A percentile compares a stretch with the other conserved stretches of the same genome.
phyloP scores from a whole-genome alignment of 2,113 vertebrate genomes.

The Gracilinanus agilis region DNA sequence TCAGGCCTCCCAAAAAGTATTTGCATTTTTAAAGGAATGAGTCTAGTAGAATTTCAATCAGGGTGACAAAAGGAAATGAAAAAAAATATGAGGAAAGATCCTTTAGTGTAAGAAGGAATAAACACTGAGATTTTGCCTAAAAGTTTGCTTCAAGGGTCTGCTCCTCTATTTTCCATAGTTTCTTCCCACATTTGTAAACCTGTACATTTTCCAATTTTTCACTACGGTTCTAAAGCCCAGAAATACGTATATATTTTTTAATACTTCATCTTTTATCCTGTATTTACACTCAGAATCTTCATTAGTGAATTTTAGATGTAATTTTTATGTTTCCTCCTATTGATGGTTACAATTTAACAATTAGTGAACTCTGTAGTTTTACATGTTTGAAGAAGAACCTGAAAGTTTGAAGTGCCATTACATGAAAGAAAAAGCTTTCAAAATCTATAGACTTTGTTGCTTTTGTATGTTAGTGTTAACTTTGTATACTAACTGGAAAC shows the following conservation, averaged over 20 bases:
- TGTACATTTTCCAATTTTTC: background rate
- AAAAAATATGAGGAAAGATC: background rate
- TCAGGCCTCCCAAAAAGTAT: background rate
- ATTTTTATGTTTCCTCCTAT: background rate
- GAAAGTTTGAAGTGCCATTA: slow-evolving; percentile 5
- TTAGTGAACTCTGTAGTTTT: slow-evolving; percentile 10
- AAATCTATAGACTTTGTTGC: slow-evolving; percentile 45
- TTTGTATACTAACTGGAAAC: slow-evolving; percentile 54
- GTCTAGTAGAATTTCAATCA: background rate
- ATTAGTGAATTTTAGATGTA: background rate
- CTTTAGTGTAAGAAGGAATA: background rate
- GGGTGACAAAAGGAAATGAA: background rate
- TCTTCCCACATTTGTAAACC: background rate
- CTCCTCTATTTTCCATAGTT: background rate
- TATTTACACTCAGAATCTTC: background rate
- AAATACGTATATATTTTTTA: slow-evolving; percentile 1
- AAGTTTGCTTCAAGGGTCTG: background rate
- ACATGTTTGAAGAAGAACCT: slow-evolving; percentile 17
- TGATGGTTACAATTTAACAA: slow-evolving; percentile 6
- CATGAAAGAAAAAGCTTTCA: background rate
- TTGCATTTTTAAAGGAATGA: slow-evolving; percentile 2
- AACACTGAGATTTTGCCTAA: background rate
- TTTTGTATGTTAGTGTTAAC: background rate
- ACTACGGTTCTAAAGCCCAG: background rate
- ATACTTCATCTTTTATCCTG: background rate